These are phyloP conservation scores for Hylia prasina DNA, from an alignment of 2,113 vertebrate genomes.

Conservation along the genomic window DNA sequence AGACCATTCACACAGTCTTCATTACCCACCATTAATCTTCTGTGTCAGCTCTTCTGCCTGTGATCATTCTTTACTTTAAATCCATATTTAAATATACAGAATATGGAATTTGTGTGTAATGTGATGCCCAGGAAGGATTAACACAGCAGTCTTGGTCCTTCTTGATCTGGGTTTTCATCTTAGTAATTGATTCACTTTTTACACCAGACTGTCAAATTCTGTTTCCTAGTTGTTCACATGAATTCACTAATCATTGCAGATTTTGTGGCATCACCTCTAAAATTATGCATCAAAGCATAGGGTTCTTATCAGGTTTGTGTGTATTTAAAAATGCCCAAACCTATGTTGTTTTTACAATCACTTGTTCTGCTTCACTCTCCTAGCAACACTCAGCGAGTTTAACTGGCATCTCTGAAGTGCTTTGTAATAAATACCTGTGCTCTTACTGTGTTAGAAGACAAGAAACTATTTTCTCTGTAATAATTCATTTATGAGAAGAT, in stretches of 20 bases:
- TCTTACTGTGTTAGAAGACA: background rate
- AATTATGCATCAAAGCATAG: background rate
- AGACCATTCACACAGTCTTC: conserved; percentile 2
- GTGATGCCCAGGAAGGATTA: background rate
- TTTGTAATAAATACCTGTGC: background rate
- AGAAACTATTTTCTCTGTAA: background rate
- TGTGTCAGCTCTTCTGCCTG: background rate
- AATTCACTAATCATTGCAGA: background rate
- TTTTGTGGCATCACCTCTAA: background rate
- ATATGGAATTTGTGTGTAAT: background rate
- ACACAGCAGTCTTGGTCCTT: background rate
- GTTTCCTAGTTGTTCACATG: background rate
- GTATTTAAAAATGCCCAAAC: background rate
- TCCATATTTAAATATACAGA: background rate
- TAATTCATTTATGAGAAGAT: background rate
- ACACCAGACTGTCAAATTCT: background rate
- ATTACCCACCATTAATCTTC: conserved; percentile 25
- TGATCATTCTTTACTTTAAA: background rate
- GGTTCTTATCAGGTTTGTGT: background rate
- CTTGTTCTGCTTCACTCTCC: background rate
- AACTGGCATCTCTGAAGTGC: background rate
- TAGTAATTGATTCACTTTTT: background rate
- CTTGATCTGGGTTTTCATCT: background rate
- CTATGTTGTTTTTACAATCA: background rate
- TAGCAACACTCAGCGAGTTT: background rate